These are phyloP conservation scores for Pyrrhia umbra DNA, from an alignment of 2,888 invertebrate genomes.

Conservation along the genomic window DNA sequence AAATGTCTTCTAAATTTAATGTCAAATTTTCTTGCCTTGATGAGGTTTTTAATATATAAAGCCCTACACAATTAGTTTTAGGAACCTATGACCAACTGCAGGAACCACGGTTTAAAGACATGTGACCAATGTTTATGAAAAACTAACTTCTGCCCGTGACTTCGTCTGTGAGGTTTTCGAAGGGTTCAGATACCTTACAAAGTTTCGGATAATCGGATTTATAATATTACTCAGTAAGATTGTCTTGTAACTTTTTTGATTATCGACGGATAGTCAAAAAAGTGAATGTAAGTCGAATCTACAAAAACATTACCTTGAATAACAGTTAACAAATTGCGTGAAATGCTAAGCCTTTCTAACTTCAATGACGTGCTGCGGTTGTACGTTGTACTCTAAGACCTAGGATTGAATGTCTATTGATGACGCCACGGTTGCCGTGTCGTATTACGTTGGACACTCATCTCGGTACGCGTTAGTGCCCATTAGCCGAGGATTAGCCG, in stretches of 20 bases:
- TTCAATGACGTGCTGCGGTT: constrained; percentile 66
- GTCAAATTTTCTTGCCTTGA: too few species aligned
- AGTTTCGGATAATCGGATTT: too few species aligned
- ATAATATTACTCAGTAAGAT: background rate
- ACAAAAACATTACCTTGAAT: constrained; percentile 57
- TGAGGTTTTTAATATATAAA: too few species aligned
- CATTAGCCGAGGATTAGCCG: constrained; percentile 41
- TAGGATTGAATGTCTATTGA: constrained; percentile 55
- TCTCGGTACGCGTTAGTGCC: constrained; percentile 32
- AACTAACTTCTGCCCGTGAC: too few species aligned
- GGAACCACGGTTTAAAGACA: too few species aligned
- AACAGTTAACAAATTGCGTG: constrained; percentile 38
- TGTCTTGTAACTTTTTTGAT: too few species aligned
- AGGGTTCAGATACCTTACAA: too few species aligned
- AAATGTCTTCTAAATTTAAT: background rate
- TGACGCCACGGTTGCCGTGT: constrained; percentile 54
- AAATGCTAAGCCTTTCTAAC: constrained; percentile 67
- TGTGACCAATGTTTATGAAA: too few species aligned
- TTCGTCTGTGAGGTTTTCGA: too few species aligned
- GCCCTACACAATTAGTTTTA: too few species aligned
- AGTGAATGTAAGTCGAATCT: background rate
- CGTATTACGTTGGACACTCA: constrained; percentile 39
- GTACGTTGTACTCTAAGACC: constrained; percentile 22
- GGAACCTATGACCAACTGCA: too few species aligned
- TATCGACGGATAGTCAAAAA: background rate